Base-by-base conservation (phyloP, 2,797 vertebrate genomes). In the Aldrovandia affinis region DNA sequence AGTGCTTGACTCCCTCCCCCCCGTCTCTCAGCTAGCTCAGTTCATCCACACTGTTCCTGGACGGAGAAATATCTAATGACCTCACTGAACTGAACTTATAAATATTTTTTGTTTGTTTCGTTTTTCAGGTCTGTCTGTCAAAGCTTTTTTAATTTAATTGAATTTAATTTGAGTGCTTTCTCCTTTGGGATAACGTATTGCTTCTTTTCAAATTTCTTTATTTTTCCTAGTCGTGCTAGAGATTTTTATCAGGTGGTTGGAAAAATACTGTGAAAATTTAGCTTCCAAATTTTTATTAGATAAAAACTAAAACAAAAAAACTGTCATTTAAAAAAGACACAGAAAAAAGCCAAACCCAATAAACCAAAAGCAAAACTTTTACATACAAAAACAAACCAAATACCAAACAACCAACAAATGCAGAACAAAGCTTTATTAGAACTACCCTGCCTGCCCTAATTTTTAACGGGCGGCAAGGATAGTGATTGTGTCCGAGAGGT, bases 211-310 rank as follows among this genome's bases (percentile, higher is more conserved):
- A 92, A 93, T 92, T 93, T 95, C 89, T 90, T 94, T 95, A 92
- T 94, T 94, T 94, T 95, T 93, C 86, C 89, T 95, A 95, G 94
- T 95, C 87, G 93, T 95, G 94, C 92, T 96, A 95, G 93, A 96
- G 93, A 95, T 95, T 96, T 94, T 94, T 95, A 97, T 96, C 95
- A 95, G 96, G 96, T 96, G 95, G 95, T 93, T 95, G 92, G 91
- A 94, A 93, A 95, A 95, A 96, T 94, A 96, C 95, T 96, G 96
- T 96, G 95, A 96, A 96, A 95, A 95, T 95, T 94, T 95, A 94
- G 94, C 94, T 95, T 95, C 94, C 94, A 93, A 94, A 95, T 93
- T 95, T 94, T 94, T 95, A 94, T 94, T 94, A 94, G 94, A 93
- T 91, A 91, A 93, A 91, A 91, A 92, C 92, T 89, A 61, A 73